Conservation (phyloP, 2,888 invertebrate species). For the Aproaerema taeniolella region DNA sequence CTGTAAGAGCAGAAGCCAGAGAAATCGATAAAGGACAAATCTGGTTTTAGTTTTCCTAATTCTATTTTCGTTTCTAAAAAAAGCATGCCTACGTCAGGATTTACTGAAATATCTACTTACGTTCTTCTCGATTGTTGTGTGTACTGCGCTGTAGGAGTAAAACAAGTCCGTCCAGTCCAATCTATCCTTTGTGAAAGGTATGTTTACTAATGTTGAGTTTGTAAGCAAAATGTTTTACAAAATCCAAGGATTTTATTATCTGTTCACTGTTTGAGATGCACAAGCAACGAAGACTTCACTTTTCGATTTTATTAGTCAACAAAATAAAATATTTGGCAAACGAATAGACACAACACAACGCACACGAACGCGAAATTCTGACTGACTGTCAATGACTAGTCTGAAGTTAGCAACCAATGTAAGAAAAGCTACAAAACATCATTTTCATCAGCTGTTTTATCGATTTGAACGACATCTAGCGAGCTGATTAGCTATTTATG, state of each 20-base stretch:
- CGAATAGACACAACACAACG: conserved; percentile 36
- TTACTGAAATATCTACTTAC: too few species aligned
- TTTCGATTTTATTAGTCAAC: conserved; percentile 37
- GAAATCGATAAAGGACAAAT: conserved; percentile 5
- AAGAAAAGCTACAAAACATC: conserved; percentile 31
- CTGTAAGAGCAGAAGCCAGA: not conserved
- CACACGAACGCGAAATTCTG: conserved; percentile 42
- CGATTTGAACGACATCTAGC: conserved; percentile 6
- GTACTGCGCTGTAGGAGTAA: conserved; percentile 34
- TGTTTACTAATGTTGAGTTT: too few species aligned
- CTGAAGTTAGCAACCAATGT: conserved; percentile 48
- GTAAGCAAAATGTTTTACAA: conserved; percentile 14
- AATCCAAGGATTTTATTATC: not conserved
- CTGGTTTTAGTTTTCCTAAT: not conserved
- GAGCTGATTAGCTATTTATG: too few species aligned
- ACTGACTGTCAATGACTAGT: conserved; percentile 31
- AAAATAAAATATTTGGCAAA: conserved; percentile 32
- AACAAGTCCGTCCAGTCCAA: conserved; percentile 31
- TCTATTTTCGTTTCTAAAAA: not conserved
- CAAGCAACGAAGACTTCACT: too few species aligned
- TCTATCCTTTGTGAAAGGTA: conserved; percentile 61
- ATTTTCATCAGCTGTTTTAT: conserved; percentile 53
- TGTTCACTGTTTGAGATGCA: conserved; percentile 19
- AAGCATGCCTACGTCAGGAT: too few species aligned
- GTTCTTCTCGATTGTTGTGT: conserved; percentile 29